Evolutionary conservation across 30 jellyfish, hydroid and myxozoan genomes (phyloP).

Genomic region (Hydractinia echinata): DNA sequence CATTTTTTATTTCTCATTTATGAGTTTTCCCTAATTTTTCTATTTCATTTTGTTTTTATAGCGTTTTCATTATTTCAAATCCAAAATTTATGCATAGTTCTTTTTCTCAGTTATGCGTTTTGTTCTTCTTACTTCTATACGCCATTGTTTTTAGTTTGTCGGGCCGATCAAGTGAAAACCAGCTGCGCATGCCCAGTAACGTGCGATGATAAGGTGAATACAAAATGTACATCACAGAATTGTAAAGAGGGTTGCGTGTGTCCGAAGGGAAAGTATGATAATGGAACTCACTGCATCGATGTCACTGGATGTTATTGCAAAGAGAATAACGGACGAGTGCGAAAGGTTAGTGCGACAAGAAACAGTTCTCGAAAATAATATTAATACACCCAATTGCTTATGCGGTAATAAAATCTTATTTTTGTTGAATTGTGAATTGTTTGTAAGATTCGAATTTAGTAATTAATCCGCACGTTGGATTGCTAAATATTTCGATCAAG

Average conservation of each 20-base stretch:
- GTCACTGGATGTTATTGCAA: slow-evolving; percentile 26
- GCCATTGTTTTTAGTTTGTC: slow-evolving; percentile 25
- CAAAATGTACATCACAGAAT: slow-evolving; percentile 16
- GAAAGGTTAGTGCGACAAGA: neutral
- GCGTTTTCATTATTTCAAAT: too few species aligned
- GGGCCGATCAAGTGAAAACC: slow-evolving; percentile 22
- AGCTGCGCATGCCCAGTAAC: slow-evolving; percentile 46
- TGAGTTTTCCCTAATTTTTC: too few species aligned
- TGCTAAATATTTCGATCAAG: too few species aligned
- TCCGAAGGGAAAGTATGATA: slow-evolving; percentile 29
- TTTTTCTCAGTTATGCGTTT: too few species aligned
- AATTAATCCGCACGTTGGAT: too few species aligned
- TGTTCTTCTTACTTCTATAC: neutral
- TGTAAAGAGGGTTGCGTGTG: slow-evolving; percentile 46
- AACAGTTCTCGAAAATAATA: too few species aligned
- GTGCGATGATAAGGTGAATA: slow-evolving; percentile 22
- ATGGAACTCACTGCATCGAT: slow-evolving; percentile 48
- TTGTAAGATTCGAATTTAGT: too few species aligned
- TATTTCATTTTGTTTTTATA: too few species aligned
- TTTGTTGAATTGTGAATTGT: too few species aligned
- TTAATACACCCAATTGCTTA: too few species aligned
- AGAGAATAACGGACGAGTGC: neutral
- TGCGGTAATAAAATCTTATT: too few species aligned
- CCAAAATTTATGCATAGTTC: too few species aligned
- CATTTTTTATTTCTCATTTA: neutral